Percentiles rank a stretch among this genome's conserved stretches.
These are phyloP conservation scores for Pagrus major DNA, from an alignment of 2,113 vertebrate genomes.

Conservation along the genomic window DNA sequence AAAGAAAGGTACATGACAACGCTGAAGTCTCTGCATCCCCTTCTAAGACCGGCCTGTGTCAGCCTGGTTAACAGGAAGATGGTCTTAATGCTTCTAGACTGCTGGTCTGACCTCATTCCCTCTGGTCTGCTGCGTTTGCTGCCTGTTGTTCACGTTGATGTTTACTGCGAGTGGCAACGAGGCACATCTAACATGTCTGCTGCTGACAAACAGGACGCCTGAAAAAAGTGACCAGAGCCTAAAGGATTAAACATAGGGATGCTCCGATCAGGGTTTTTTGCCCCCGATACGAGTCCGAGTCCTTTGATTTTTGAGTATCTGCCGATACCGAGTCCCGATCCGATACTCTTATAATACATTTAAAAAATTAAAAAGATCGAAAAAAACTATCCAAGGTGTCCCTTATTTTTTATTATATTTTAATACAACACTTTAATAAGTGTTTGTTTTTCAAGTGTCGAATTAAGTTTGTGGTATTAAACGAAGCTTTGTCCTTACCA, in stretches of 20 bases:
- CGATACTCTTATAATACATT: too few relatives aligned
- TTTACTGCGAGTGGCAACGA: neutral
- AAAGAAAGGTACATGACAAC: neutral
- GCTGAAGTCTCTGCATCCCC: conserved; percentile 3
- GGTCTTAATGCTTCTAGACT: conserved; percentile 33
- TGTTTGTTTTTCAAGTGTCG: too few relatives aligned
- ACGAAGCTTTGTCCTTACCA: too few relatives aligned
- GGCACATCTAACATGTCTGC: conserved; percentile 14
- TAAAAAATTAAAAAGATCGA: too few relatives aligned
- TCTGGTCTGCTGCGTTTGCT: conserved; percentile 15
- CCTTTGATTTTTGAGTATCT: too few relatives aligned
- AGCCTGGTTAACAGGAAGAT: neutral
- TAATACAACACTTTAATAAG: too few relatives aligned
- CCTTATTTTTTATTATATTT: too few relatives aligned
- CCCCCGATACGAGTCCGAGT: too few relatives aligned
- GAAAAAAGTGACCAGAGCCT: neutral
- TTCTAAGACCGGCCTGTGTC: neutral
- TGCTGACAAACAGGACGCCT: neutral
- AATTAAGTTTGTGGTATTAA: too few relatives aligned
- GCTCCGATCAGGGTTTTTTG: too few relatives aligned
- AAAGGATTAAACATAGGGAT: neutral
- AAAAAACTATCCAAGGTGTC: too few relatives aligned
- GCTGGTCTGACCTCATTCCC: conserved; percentile 27
- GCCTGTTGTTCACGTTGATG: conserved; percentile 5
- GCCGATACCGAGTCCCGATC: too few relatives aligned